Conservation (phyloP, 2,888 invertebrate genomes). For the Siphonodentalium dalli region DNA sequence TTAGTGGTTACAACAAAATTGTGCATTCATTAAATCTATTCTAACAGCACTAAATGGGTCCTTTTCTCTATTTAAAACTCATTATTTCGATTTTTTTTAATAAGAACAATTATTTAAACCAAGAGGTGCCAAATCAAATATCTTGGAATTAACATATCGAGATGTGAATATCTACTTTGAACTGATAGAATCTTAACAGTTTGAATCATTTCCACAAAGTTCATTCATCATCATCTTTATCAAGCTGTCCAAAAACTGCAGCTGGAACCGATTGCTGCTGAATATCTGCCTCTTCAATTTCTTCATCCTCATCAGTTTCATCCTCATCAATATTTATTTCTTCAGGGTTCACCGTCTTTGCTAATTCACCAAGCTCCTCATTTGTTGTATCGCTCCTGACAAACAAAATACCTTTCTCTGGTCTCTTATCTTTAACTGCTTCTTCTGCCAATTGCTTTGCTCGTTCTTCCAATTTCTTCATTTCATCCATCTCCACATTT, state of each 20-base stretch:
- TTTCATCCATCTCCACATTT: conserved; percentile 51
- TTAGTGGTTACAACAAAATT: too few relatives aligned
- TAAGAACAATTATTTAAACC: too few relatives aligned
- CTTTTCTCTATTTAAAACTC: too few relatives aligned
- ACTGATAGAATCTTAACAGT: too few relatives aligned
- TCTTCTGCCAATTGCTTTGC: conserved; percentile 61
- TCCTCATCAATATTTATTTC: conserved; percentile 64
- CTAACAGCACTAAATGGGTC: too few relatives aligned
- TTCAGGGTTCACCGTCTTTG: conserved; percentile 62
- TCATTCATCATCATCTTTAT: conserved; percentile 44
- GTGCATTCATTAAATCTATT: too few relatives aligned
- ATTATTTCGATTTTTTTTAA: too few relatives aligned
- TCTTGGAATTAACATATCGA: too few relatives aligned
- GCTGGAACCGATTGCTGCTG: conserved; percentile 86
- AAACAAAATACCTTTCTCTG: conserved; percentile 60
- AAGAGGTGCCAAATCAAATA: too few relatives aligned
- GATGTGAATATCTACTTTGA: too few relatives aligned
- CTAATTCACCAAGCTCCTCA: conserved; percentile 59
- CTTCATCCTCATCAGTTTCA: conserved; percentile 59
- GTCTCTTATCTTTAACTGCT: conserved; percentile 51
- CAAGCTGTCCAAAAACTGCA: conserved; percentile 82
- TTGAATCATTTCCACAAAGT: too few relatives aligned
- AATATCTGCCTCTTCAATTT: conserved; percentile 68
- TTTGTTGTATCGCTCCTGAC: conserved; percentile 61
- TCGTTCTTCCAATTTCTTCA: conserved; percentile 60